These are phyloP conservation scores for Xenops minutus DNA, from an alignment of 2,797 vertebrate genomes.

Conservation along the genomic window DNA sequence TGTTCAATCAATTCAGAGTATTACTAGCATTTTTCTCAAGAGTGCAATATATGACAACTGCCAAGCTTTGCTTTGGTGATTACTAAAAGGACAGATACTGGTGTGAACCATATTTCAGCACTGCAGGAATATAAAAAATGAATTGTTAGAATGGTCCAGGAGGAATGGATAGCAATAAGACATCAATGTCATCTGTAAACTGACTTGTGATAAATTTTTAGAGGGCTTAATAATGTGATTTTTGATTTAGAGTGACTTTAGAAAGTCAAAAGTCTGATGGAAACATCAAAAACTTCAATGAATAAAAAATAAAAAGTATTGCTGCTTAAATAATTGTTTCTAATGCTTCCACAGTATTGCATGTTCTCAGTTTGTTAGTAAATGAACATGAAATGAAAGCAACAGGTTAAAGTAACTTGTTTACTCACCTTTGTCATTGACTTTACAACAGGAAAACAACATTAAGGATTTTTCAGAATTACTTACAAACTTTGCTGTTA, in stretches of 20 bases:
- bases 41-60: constrained; percentile 75
- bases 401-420: not conserved
- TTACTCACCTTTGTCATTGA: not conserved
- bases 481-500: not conserved
- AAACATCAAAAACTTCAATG: constrained; percentile 57
- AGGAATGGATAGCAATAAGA: constrained; percentile 76
- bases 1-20: constrained; percentile 74
- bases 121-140: constrained; percentile 74
- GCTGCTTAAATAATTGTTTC: constrained; percentile 41
- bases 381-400: not conserved
- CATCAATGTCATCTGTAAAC: constrained; percentile 76
- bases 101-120: constrained; percentile 74
- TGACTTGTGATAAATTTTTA: constrained; percentile 77
- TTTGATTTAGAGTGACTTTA: constrained; percentile 65
- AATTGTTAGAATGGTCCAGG: constrained; percentile 65
- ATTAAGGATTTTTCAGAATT: not conserved
- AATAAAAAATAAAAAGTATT: constrained; percentile 15
- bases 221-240: constrained; percentile 66
- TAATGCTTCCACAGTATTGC: not conserved
- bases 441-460: not conserved
- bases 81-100: constrained; percentile 74
- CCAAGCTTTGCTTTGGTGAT: constrained; percentile 76
- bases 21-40: constrained; percentile 74
- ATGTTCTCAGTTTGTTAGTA: not conserved
- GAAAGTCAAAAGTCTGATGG: constrained; percentile 65